phyloP scores from a whole-genome alignment of 2,797 vertebrate genomes.

The Pygocentrus nattereri region DNA sequence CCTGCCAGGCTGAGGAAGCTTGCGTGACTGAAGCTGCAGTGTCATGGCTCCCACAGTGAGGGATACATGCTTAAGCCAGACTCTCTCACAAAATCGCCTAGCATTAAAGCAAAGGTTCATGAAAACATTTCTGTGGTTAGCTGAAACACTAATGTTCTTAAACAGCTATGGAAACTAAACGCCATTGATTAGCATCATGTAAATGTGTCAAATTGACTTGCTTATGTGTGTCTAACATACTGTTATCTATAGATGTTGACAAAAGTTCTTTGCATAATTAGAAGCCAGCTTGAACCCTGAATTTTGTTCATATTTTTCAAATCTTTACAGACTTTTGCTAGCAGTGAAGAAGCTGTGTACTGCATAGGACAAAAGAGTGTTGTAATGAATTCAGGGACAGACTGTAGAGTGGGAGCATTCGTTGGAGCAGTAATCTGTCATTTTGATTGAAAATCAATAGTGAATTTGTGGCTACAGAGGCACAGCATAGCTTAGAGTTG shows the following conservation, averaged over 20 bases:
- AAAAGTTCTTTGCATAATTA: not conserved
- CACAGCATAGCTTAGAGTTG: not conserved
- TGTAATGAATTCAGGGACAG: not conserved
- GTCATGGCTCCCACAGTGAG: not conserved
- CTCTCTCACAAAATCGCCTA: not conserved
- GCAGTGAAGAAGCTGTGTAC: not conserved
- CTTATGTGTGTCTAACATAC: not conserved
- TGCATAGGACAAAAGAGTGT: not conserved
- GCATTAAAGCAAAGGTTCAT: not conserved
- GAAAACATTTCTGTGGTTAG: not conserved
- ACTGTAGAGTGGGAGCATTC: conserved; percentile 1
- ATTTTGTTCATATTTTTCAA: not conserved
- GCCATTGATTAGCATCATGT: not conserved
- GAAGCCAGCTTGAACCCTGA: not conserved
- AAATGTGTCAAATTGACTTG: not conserved
- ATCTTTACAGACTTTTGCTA: not conserved
- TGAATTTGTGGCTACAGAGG: not conserved
- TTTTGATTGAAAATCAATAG: conserved; percentile 7
- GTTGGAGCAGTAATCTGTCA: conserved; percentile 1
- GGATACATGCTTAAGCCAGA: not conserved
- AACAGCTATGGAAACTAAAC: not conserved
- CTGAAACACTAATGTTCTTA: not conserved
- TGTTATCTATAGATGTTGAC: not conserved
- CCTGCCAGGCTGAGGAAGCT: not conserved
- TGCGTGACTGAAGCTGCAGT: not conserved